These are phyloP conservation scores for Sebastes kiyomatsui DNA, from an alignment of 2,797 vertebrate species.

Conservation along the genomic window DNA sequence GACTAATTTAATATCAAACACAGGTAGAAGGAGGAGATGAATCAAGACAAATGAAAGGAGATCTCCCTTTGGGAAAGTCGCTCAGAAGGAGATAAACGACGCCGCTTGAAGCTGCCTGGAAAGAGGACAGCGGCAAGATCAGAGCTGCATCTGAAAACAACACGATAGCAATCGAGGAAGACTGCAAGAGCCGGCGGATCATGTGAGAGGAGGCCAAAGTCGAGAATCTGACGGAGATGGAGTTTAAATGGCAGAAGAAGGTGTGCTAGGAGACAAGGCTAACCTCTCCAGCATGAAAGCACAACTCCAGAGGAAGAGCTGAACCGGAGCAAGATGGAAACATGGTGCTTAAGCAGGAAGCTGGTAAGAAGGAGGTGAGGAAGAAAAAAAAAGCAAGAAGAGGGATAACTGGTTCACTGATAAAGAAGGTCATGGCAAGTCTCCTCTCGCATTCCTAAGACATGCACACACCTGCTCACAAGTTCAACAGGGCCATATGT, in stretches of 20 bases:
- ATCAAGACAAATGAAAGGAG: conserved; percentile 38
- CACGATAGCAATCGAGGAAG: not conserved
- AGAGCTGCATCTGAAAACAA: conserved; percentile 28
- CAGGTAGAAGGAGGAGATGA: conserved; percentile 22
- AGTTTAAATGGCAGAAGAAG: not conserved
- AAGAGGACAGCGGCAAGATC: conserved; percentile 17
- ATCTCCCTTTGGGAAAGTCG: conserved; percentile 8
- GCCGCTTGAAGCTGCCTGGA: conserved; percentile 3
- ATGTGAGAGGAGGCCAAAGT: not conserved
- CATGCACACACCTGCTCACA: not conserved
- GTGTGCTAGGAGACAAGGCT: not conserved
- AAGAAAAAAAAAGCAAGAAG: not conserved
- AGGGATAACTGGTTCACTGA: not conserved
- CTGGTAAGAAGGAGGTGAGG: not conserved
- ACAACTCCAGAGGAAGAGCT: not conserved
- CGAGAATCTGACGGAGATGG: not conserved
- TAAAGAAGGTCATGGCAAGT: not conserved
- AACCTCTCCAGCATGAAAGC: not conserved
- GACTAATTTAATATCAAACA: conserved; percentile 38
- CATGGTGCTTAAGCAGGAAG: not conserved
- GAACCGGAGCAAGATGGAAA: not conserved
- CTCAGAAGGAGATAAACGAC: conserved; percentile 9
- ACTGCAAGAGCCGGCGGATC: not conserved
- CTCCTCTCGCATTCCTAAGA: not conserved
- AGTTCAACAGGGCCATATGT: not conserved